Conservation (phyloP, 64 coral and sea anemone genomes). For the Stylophora pistillata region DNA sequence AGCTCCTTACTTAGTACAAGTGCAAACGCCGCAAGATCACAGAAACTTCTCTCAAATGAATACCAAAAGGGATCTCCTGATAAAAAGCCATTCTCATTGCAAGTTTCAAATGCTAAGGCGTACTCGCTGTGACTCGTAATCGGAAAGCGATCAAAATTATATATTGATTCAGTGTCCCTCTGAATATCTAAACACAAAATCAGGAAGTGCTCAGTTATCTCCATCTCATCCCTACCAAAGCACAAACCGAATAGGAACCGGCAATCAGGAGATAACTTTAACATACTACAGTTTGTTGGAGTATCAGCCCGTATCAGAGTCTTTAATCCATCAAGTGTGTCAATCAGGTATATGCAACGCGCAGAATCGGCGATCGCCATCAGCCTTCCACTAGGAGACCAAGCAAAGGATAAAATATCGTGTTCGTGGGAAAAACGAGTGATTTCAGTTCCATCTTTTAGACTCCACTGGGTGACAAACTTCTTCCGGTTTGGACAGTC, state of each 20-base stretch:
- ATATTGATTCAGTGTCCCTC: too few relatives aligned
- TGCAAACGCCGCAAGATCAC: slow-evolving; percentile 40
- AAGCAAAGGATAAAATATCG: neutral
- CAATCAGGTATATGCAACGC: neutral
- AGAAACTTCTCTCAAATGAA: neutral
- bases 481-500: neutral
- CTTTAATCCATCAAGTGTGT: neutral
- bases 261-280: too few relatives aligned
- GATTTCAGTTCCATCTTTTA: neutral
- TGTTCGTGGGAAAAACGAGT: neutral
- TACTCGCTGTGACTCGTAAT: too few relatives aligned
- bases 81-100: too few relatives aligned
- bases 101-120: too few relatives aligned
- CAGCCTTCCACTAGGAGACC: neutral
- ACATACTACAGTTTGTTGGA: too few relatives aligned
- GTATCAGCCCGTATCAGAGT: neutral
- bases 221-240: too few relatives aligned
- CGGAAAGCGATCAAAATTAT: too few relatives aligned
- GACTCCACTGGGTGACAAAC: neutral
- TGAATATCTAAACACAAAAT: too few relatives aligned
- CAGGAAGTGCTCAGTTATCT: too few relatives aligned
- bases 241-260: too few relatives aligned
- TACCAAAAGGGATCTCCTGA: too few relatives aligned
- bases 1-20: neutral
- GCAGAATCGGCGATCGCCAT: neutral